A percentile compares a stretch with the other conserved stretches of the same genome.
Evolutionary conservation across 2,888 invertebrate species (phyloP).

Genomic region (Drosophila niveifrons): DNA sequence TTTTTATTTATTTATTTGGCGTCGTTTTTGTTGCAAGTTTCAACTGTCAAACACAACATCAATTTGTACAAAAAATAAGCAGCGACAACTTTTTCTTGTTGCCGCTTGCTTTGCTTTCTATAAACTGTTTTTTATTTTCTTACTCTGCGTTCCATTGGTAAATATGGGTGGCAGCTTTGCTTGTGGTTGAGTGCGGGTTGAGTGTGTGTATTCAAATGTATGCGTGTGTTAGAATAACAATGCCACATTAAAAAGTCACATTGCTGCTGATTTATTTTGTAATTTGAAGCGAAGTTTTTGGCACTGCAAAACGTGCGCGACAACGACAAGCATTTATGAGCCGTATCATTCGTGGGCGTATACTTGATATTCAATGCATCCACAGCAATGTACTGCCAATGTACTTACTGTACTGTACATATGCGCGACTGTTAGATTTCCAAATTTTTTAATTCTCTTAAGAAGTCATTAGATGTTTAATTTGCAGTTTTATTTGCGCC

Average conservation of each 20-base stretch:
- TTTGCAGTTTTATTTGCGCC: neutral
- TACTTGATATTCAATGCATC: slow-evolving; percentile 5
- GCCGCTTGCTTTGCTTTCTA: slow-evolving; percentile 52
- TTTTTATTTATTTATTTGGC: slow-evolving; percentile 71
- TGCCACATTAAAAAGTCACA: slow-evolving; percentile 80
- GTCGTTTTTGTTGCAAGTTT: slow-evolving; percentile 66
- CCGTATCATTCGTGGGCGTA: slow-evolving; percentile 41
- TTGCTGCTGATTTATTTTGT: slow-evolving; percentile 80
- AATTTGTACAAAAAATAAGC: slow-evolving; percentile 81
- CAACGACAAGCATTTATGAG: slow-evolving; percentile 68
- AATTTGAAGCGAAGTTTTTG: slow-evolving; percentile 73
- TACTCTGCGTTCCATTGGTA: slow-evolving; percentile 15
- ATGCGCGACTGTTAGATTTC: neutral
- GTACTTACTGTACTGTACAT: neutral
- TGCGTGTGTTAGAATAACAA: slow-evolving; percentile 58
- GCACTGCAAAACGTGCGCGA: slow-evolving; percentile 68
- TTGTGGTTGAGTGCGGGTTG: slow-evolving; percentile 17
- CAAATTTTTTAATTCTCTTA: neutral
- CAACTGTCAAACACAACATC: slow-evolving; percentile 82
- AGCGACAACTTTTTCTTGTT: slow-evolving; percentile 70
- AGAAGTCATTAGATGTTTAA: neutral
- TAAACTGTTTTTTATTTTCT: slow-evolving; percentile 69
- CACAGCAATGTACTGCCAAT: neutral
- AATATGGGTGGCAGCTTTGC: slow-evolving; percentile 22
- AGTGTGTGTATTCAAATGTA: neutral